Base-by-base conservation (phyloP, 2,888 invertebrate species). In the Parascotia fuliginaria region DNA sequence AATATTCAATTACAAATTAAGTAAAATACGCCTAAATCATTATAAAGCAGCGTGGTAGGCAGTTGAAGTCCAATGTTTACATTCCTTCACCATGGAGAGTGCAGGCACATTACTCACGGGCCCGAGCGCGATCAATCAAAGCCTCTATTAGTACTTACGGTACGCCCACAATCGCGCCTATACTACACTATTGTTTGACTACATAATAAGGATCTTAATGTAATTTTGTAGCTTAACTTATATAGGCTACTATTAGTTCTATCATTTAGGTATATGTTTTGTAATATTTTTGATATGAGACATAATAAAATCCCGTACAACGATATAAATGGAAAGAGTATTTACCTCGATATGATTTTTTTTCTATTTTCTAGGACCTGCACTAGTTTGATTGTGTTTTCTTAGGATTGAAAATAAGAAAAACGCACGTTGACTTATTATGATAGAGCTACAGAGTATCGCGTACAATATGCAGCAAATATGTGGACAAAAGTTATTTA, bases 51-150 rank as follows among this genome's bases (percentile, higher is more conserved):
- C 33, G 43, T 39, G 44, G 46, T 55, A 55, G 65, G 70, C 62
- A 65, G 58, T 59, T 63, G 55, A 43, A 22, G 40, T 42, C 48
- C 57, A 70, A 50, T 89, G 89, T 89, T 88, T 86, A 86, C 85
- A 76, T 83, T 79, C 79, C 70, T 83, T 89, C 89, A 85, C 90
- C 90, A 89, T 90, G 90, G 89, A 79, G 88, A 88, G 70, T 78
- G 79, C 78, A 66, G 59, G 62, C 50, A 55, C 60, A 53, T 62
- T 60, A 58, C 56, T 60, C 51, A 63, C 50, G 40, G 34, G 16
- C 15, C n/a, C 15, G 12, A 7, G 24, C 19, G 37, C 70, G 71
- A 79, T 73, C 75, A 81, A 79, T 79, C 79, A 77, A 55, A 62
- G 55, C 53, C 42, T 55, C 46, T 62, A 55, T 55, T 69, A 65